These are phyloP conservation scores for Euphonia xanthogaster DNA, from an alignment of 2,797 vertebrate species.

Conservation along the genomic window DNA sequence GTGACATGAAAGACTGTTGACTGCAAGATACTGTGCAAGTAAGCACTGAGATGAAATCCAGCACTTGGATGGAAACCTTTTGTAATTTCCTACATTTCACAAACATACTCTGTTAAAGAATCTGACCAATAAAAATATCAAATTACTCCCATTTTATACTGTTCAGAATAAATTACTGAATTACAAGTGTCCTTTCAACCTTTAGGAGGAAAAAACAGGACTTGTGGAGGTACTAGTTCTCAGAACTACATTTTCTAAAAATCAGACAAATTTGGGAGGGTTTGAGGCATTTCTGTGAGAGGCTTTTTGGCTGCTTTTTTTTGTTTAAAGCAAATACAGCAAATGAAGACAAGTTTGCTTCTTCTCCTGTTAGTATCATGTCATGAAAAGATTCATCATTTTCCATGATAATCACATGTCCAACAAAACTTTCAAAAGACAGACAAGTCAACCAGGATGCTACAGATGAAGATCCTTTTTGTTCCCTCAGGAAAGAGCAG, in stretches of 20 bases:
- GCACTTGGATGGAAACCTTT: slow-evolving; percentile 36
- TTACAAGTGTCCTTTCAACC: neutral
- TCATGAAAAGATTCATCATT: neutral
- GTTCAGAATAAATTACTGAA: neutral
- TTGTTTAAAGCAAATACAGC: neutral
- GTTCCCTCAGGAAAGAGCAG: neutral
- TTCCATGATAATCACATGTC: neutral
- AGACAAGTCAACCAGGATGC: neutral
- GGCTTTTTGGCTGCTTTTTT: neutral
- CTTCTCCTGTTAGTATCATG: neutral
- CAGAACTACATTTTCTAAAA: neutral
- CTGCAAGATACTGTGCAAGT: neutral
- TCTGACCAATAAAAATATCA: slow-evolving; percentile 18
- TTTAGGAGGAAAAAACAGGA: neutral
- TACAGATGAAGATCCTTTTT: neutral
- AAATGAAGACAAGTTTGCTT: neutral
- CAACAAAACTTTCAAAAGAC: neutral
- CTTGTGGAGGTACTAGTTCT: neutral
- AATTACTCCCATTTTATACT: slow-evolving; percentile 1
- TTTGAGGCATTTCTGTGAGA: neutral
- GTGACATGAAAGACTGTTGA: neutral
- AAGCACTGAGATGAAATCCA: slow-evolving; percentile 2
- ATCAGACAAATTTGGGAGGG: neutral
- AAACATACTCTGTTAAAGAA: neutral
- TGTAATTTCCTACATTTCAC: slow-evolving; percentile 2